Evolutionary conservation across 1,140 invertebrate species (phyloP), one percentile per base, ranked within the genome.

Genomic region (Penaeus chinensis): DNA sequence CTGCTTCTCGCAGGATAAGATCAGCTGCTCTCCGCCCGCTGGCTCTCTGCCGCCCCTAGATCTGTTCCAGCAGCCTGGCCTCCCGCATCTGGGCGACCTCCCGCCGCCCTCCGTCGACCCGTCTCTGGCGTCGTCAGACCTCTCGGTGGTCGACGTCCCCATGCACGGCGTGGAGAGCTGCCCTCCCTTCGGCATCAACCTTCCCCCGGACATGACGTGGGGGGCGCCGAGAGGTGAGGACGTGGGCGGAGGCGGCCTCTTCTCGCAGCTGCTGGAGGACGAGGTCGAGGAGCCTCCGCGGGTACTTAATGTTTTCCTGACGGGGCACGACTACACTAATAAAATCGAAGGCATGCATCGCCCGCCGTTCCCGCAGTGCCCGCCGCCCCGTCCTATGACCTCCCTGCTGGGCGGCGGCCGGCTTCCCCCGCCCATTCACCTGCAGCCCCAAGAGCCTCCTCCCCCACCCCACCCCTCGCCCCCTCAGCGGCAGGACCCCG

Each of bases 321-420:
- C 85, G 20, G 90, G 90, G 3, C 91, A 91, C 66, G 91, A 91
- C 82, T 91, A 91, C 71, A 91, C 91, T 2, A 90, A 90, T 62
- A 91, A 90, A 84, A 69, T 86, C 11, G 89, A 90, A 60, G 89
- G 84, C 27, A 81, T 83, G 10, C 62, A 27, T 20, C 81, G 83
- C 16, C 83, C 69, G 11, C 85, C 66, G 1, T 27, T 32, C 22
- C 42, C 27, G 0, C 61, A 27, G 16, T 42, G 54, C 7, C n/a
- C n/a, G 19, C 76, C 24, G 18, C 27, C 63, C 4, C 54, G 54
- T 20, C 54, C 82, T 22, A 62, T 77, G 47, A 79, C 65, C 7
- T 79, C 47, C 54, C 83, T 71, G n/a, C 27, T 80, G 32, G 63
- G 76, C 11, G 27, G 61, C 24, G 47, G 71, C 19, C 32, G 27